phyloP scores from a whole-genome alignment of 2,113 vertebrate genomes.

The Acanthochromis polyacanthus region DNA sequence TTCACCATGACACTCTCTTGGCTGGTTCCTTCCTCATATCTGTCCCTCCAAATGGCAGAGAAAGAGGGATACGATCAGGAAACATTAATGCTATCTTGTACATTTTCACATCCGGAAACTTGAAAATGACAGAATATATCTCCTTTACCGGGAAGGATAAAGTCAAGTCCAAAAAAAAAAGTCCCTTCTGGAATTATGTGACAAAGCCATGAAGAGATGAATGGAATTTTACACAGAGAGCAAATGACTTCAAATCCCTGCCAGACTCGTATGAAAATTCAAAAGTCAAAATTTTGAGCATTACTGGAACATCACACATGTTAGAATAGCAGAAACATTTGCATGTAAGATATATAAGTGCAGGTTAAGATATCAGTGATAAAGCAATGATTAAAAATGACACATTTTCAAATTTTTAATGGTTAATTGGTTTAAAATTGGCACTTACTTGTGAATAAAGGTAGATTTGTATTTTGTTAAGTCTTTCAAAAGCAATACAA shows the following conservation, averaged over 20 bases:
- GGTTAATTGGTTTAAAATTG: conserved; percentile 16
- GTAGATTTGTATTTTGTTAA: conserved; percentile 10
- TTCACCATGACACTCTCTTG: conserved; percentile 65
- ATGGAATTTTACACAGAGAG: conserved; percentile 69
- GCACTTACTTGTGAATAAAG: not conserved
- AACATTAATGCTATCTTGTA: conserved; percentile 53
- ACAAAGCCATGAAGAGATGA: conserved; percentile 75
- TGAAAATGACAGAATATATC: conserved; percentile 45
- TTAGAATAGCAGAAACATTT: not conserved
- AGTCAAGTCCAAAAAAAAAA: conserved; percentile 30
- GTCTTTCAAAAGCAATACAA: not conserved
- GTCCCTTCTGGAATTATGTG: conserved; percentile 56
- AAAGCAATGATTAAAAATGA: not conserved
- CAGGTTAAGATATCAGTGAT: not conserved
- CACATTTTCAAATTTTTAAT: conserved; percentile 15
- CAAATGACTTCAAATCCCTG: conserved; percentile 69
- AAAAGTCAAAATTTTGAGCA: conserved; percentile 18
- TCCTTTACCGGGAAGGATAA: conserved; percentile 10
- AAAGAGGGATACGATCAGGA: conserved; percentile 33
- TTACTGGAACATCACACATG: conserved; percentile 2
- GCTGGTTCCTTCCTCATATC: conserved; percentile 56
- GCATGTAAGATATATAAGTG: conserved; percentile 1
- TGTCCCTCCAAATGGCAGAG: conserved; percentile 50
- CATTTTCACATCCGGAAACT: conserved; percentile 43
- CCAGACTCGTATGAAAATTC: conserved; percentile 64